phyloP scores from a whole-genome alignment of 37 sponge, comb jelly and placozoan genomes.

The Chondrilla cf. caribensis region DNA sequence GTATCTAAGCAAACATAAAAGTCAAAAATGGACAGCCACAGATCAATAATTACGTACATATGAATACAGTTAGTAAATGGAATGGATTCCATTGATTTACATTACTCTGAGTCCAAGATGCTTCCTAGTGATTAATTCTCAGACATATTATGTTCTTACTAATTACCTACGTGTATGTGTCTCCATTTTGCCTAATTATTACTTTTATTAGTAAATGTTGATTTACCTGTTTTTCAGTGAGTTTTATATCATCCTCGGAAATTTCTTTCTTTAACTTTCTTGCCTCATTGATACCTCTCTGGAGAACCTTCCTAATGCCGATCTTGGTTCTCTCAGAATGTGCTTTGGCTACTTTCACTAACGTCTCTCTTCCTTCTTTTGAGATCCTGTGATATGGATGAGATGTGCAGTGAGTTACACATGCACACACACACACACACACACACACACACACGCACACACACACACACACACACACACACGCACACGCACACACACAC shows the following conservation, averaged over 20 bases:
- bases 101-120: no score
- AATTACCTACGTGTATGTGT: no score
- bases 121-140: no score
- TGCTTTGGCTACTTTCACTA: conserved; percentile 71
- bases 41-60: neutral
- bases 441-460: neutral
- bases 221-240: conserved; percentile 51
- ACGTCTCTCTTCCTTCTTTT: conserved; percentile 57
- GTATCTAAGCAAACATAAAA: conserved; percentile 32
- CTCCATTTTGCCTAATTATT: no score
- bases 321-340: conserved; percentile 70
- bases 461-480: neutral
- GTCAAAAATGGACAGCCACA: neutral
- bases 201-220: no score
- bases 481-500: neutral
- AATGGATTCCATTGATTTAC: no score
- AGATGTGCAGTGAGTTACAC: neutral
- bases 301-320: conserved; percentile 49
- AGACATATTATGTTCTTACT: no score
- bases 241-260: conserved; percentile 62
- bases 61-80: no score
- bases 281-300: conserved; percentile 53
- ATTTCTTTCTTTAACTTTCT: conserved; percentile 26
- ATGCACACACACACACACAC: neutral
- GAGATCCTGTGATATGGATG: conserved; percentile 47